These are phyloP conservation scores for Lamellibrachia columna DNA, from an alignment of 2,888 invertebrate genomes.

Conservation along the genomic window DNA sequence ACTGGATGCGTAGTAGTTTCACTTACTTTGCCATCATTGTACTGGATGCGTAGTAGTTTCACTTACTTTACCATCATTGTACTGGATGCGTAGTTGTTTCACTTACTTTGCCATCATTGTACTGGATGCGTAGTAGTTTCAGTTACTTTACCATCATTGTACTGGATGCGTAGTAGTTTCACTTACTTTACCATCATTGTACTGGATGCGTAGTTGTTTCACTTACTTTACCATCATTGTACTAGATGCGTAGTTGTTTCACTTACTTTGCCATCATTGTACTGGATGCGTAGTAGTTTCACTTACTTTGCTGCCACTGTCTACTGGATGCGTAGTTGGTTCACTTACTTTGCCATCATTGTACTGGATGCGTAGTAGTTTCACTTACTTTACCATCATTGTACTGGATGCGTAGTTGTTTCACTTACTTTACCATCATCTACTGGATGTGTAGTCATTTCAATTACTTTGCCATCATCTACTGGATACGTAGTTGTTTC, in stretches of 20 bases:
- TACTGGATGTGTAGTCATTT: too few relatives aligned
- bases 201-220: conserved; percentile 69
- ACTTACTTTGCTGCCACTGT: conserved; percentile 68
- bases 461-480: too few relatives aligned
- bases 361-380: conserved; percentile 71
- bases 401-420: conserved; percentile 56
- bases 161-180: conserved; percentile 69
- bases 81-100: conserved; percentile 69
- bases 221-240: conserved; percentile 68
- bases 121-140: conserved; percentile 69
- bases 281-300: conserved; percentile 69
- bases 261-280: conserved; percentile 68
- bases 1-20: conserved; percentile 69
- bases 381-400: conserved; percentile 64
- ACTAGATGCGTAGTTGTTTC: conserved; percentile 69
- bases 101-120: conserved; percentile 68
- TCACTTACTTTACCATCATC: too few relatives aligned
- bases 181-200: conserved; percentile 68
- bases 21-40: conserved; percentile 67
- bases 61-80: conserved; percentile 68
- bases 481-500: too few relatives aligned
- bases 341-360: conserved; percentile 65
- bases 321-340: conserved; percentile 69
- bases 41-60: conserved; percentile 69
- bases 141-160: conserved; percentile 68